These are phyloP conservation scores for Prosapia bicincta DNA, from an alignment of 2,888 invertebrate genomes.

Conservation along the genomic window DNA sequence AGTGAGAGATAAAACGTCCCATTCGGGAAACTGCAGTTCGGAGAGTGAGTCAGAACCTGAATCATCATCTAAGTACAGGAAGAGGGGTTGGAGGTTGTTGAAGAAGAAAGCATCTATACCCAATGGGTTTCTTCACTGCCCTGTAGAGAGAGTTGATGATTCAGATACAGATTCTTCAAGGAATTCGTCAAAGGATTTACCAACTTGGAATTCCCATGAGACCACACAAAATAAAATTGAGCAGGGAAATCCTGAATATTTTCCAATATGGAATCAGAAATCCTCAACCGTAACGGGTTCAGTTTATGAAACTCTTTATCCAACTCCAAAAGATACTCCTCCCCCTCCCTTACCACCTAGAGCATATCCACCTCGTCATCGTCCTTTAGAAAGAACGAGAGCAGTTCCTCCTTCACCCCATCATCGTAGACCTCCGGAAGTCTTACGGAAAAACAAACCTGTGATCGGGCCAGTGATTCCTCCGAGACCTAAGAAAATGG, in stretches of 20 bases:
- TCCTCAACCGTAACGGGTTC: conserved; percentile 34
- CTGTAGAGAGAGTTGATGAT: conserved; percentile 30
- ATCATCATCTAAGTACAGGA: conserved; percentile 31
- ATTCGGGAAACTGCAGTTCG: conserved; percentile 35
- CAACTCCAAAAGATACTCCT: conserved; percentile 38
- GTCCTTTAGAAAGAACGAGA: conserved; percentile 69
- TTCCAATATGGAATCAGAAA: conserved; percentile 58
- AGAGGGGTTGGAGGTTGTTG: conserved; percentile 38
- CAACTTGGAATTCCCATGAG: conserved; percentile 55
- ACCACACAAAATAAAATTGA: conserved; percentile 48
- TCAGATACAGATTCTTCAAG: conserved; percentile 37
- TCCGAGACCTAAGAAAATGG: conserved; percentile 40
- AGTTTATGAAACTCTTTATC: conserved; percentile 41
- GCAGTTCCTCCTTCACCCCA: conserved; percentile 46
- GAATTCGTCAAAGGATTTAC: conserved; percentile 52
- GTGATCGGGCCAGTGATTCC: conserved; percentile 39
- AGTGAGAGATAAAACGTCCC: conserved; percentile 26
- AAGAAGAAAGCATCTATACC: conserved; percentile 39
- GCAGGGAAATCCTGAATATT: conserved; percentile 57
- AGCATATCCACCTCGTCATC: conserved; percentile 52
- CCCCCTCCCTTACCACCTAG: conserved; percentile 68
- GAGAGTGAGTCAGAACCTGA: conserved; percentile 40
- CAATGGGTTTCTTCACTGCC: conserved; percentile 33
- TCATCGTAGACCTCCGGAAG: conserved; percentile 60
- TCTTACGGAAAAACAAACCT: conserved; percentile 64